Conservation (phyloP, 2,888 invertebrate genomes). For the Ophion slaviceki region DNA sequence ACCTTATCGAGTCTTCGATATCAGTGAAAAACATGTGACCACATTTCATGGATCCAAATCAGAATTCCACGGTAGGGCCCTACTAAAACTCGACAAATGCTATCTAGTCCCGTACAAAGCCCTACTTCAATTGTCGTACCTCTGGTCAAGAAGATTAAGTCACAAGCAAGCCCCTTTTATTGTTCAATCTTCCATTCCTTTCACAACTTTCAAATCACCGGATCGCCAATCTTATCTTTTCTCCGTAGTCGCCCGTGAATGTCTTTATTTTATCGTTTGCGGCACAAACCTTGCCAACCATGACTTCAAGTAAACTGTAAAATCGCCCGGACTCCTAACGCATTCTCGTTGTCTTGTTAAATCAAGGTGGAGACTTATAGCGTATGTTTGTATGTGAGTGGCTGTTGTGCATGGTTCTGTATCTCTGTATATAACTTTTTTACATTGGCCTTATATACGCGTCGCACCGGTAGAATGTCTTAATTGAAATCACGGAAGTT, state of each 20-base stretch:
- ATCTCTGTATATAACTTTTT: slow-evolving; percentile 18
- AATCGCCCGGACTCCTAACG: neutral
- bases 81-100: too few species aligned
- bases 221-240: slow-evolving; percentile 9
- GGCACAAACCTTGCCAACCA: neutral
- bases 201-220: neutral
- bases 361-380: neutral
- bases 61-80: too few species aligned
- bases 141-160: slow-evolving; percentile 67
- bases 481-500: slow-evolving; percentile 75
- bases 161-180: slow-evolving; percentile 24
- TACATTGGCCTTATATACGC: slow-evolving; percentile 27
- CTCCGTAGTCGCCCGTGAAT: neutral
- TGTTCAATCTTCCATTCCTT: slow-evolving; percentile 16
- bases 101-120: neutral
- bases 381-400: neutral
- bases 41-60: too few species aligned
- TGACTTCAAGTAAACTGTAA: slow-evolving; percentile 22
- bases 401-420: neutral
- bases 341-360: slow-evolving; percentile 27
- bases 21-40: too few species aligned
- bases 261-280: slow-evolving; percentile 30
- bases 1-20: too few species aligned
- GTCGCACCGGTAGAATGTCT: slow-evolving; percentile 71
- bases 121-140: neutral